Evolutionary conservation across 2,888 invertebrate species (phyloP).

Genomic region (Microchrysa polita): DNA sequence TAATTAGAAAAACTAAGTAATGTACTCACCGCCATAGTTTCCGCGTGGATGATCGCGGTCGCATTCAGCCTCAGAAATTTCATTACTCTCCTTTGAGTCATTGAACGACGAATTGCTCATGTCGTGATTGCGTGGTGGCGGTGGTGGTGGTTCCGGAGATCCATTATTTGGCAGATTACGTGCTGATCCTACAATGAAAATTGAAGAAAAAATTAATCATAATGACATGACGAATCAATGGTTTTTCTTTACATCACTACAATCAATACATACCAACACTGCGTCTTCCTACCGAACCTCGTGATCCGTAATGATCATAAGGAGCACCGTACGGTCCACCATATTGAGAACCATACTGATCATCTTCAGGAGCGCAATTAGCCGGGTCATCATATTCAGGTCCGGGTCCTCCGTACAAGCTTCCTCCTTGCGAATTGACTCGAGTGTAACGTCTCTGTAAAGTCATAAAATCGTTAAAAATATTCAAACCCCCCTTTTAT

Average conservation of each 20-base stretch:
- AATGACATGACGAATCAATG: neutral
- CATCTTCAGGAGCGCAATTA: constrained; percentile 90
- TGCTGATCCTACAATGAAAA: constrained; percentile 59
- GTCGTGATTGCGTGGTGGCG: constrained; percentile 85
- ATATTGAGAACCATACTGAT: constrained; percentile 90
- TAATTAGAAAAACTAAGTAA: neutral
- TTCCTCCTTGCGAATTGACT: constrained; percentile 71
- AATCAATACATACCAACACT: constrained; percentile 65
- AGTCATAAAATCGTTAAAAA: neutral
- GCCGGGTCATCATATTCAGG: constrained; percentile 95
- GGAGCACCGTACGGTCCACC: constrained; percentile 79
- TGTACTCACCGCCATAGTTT: constrained; percentile 81
- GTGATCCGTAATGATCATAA: constrained; percentile 89
- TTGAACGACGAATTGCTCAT: constrained; percentile 84
- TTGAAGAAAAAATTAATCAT: neutral
- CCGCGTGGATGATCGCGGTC: constrained; percentile 82
- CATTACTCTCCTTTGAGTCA: constrained; percentile 93
- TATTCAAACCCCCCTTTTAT: neutral
- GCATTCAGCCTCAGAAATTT: constrained; percentile 93
- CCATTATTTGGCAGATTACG: constrained; percentile 65
- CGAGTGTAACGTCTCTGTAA: constrained; percentile 76
- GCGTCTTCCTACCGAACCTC: constrained; percentile 80
- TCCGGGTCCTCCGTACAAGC: constrained; percentile 72
- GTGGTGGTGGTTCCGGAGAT: constrained; percentile 76
- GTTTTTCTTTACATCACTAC: neutral